Evolutionary conservation across 1,140 invertebrate species (phyloP), one percentile per base, ranked within the genome.

Genomic region (Melipona quadrifasciata): DNA sequence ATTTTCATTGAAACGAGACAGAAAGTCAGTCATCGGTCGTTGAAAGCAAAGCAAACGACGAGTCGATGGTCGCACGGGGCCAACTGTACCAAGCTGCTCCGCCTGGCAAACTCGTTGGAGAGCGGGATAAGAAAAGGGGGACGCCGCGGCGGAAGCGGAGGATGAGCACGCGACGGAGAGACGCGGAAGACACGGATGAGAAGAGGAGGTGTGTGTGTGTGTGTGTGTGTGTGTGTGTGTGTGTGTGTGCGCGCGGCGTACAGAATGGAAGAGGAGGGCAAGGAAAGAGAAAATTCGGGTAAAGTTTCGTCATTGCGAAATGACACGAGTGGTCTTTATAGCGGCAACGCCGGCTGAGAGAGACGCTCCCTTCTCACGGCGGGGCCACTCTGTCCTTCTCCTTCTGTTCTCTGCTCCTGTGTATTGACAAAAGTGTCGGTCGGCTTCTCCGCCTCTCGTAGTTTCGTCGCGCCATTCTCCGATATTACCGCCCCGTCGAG

Each of bases 311-410:
- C 94, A 94, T 95, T 95, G 94, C 93, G 92, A 95, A 94, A 94
- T 94, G 94, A 94, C 94, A 94, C 94, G 94, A 94, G 94, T 95
- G 94, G 94, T 94, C 94, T 95, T 95, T 95, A 95, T 95, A 94
- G 94, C 92, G 86, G 87, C 83, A 90, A 82, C 88, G 85, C 91
- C 90, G 90, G 87, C 90, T 91, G 87, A 91, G 90, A 87, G 89
- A 88, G 90, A 90, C 80, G 79, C 75, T 89, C 77, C 77, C 80
- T 78, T 78, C 75, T 82, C 79, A 76, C 80, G 39, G 8, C 8
- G 8, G 6, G 81, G 57, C n/a, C n/a, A n/a, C 67, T 77, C 67
- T 77, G 73, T 86, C 89, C 72, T 77, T 77, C 81, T 86, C 86
- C 57, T 77, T 78, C 86, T 31, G 80, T 82, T 87, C 76, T 16